These are phyloP conservation scores for Tetraneura akinire DNA, from an alignment of 1,140 invertebrate genomes.

Conservation along the genomic window DNA sequence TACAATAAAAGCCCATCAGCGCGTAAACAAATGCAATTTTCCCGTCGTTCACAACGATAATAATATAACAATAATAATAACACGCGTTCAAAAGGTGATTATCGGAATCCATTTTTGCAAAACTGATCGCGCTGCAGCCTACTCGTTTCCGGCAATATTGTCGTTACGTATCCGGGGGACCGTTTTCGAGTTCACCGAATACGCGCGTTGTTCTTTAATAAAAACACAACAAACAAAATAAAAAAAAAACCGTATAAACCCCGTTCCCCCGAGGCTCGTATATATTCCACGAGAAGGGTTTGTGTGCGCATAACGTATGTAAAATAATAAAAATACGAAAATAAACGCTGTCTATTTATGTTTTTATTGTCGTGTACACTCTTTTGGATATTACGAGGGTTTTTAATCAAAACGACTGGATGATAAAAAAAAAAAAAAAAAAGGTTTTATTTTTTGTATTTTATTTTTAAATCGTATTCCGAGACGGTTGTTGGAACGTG, in stretches of 20 bases:
- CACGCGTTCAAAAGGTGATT: background rate
- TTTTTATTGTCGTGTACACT: conserved; percentile 33
- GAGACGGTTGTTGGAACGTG: background rate
- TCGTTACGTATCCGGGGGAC: background rate
- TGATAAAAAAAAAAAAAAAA: conserved; percentile 26
- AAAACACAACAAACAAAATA: conserved; percentile 24
- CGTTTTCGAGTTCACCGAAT: conserved; percentile 20
- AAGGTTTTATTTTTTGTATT: conserved; percentile 8
- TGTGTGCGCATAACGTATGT: conserved; percentile 12
- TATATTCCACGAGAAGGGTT: conserved; percentile 27
- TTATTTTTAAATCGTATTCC: conserved; percentile 46
- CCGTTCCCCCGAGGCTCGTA: conserved; percentile 36
- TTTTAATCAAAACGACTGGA: conserved; percentile 49
- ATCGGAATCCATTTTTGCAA: conserved; percentile 3
- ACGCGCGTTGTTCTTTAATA: conserved; percentile 32
- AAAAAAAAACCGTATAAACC: conserved; percentile 8
- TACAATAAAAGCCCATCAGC: too few species aligned
- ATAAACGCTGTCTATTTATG: conserved; percentile 42
- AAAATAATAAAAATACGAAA: conserved; percentile 36
- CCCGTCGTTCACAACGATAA: background rate
- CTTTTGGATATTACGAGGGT: conserved; percentile 35
- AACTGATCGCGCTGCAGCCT: background rate
- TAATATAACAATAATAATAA: too few species aligned
- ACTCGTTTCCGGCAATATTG: background rate
- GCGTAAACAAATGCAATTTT: background rate